A percentile compares a stretch with the other conserved stretches of the same genome.
Evolutionary conservation across 2,797 vertebrate species (phyloP).

Genomic region (Sebastes nivosus): DNA sequence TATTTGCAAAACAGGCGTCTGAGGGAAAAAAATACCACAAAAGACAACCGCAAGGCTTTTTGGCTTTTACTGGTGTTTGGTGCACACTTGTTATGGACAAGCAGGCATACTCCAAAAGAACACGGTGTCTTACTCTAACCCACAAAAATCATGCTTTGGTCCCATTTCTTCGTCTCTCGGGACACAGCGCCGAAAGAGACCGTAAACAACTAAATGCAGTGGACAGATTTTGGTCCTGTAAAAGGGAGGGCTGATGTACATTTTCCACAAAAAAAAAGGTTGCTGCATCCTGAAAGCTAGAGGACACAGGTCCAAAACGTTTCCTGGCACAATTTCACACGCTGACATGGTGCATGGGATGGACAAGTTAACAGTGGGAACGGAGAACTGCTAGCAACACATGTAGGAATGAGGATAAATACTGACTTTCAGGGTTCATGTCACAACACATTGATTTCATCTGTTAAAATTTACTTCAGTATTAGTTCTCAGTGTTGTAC

Average conservation of each 20-base stretch:
- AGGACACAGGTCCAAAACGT: background rate
- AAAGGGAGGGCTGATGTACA: background rate
- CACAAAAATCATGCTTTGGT: constrained; percentile 3
- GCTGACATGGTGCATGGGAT: background rate
- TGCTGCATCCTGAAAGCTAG: background rate
- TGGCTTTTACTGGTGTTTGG: constrained; percentile 12
- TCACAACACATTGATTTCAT: background rate
- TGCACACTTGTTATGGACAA: constrained; percentile 16
- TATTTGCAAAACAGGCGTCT: background rate
- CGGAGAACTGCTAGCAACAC: background rate
- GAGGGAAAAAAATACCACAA: background rate
- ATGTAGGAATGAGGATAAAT: background rate
- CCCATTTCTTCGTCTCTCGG: background rate
- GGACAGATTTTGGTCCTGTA: background rate
- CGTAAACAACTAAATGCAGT: background rate
- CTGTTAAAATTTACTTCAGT: background rate
- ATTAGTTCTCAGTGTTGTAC: background rate
- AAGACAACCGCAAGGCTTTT: background rate
- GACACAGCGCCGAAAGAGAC: background rate
- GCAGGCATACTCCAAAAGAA: constrained; percentile 12
- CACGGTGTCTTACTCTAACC: constrained; percentile 1
- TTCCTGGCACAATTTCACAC: background rate
- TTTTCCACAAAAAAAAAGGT: background rate
- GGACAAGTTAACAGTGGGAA: background rate
- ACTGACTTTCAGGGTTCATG: background rate